Percentiles rank a stretch among this genome's conserved stretches.
Conservation (phyloP, 2,888 invertebrate species). For the Noctua janthe region DNA sequence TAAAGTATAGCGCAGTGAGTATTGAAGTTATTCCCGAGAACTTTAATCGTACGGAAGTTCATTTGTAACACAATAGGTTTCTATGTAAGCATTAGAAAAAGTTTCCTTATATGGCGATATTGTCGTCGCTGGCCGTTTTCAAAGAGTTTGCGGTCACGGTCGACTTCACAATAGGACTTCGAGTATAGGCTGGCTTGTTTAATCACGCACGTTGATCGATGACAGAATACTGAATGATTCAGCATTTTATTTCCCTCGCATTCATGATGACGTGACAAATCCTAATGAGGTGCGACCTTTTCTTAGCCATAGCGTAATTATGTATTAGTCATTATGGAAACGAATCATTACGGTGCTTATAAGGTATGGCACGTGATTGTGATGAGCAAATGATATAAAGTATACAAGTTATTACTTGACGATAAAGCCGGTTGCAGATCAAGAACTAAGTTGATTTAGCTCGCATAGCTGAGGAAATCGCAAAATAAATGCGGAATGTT, state of each 20-base stretch:
- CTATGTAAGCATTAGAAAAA: not conserved
- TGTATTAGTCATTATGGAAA: slow-evolving; percentile 36
- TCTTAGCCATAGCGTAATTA: slow-evolving; percentile 35
- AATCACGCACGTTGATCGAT: not conserved
- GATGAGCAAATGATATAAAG: slow-evolving; percentile 12
- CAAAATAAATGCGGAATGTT: not conserved
- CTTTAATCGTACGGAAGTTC: not conserved
- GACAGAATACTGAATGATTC: slow-evolving; percentile 7
- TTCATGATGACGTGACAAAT: slow-evolving; percentile 30
- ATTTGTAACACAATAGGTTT: not conserved
- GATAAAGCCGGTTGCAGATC: not conserved
- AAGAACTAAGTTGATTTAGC: not conserved
- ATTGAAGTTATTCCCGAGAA: not conserved
- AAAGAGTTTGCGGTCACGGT: not conserved
- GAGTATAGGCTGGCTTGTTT: not conserved
- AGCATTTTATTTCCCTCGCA: not conserved
- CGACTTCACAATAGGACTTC: not conserved
- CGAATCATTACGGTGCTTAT: slow-evolving; percentile 19
- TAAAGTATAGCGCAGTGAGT: not conserved
- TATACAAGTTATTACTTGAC: not conserved
- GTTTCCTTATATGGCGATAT: not conserved
- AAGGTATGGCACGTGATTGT: slow-evolving; percentile 23
- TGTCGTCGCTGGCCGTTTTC: not conserved
- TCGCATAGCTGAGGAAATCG: not conserved
- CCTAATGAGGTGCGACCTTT: slow-evolving; percentile 8